Conservation (phyloP, 2,113 vertebrate genomes). For the Axis porcinus region DNA sequence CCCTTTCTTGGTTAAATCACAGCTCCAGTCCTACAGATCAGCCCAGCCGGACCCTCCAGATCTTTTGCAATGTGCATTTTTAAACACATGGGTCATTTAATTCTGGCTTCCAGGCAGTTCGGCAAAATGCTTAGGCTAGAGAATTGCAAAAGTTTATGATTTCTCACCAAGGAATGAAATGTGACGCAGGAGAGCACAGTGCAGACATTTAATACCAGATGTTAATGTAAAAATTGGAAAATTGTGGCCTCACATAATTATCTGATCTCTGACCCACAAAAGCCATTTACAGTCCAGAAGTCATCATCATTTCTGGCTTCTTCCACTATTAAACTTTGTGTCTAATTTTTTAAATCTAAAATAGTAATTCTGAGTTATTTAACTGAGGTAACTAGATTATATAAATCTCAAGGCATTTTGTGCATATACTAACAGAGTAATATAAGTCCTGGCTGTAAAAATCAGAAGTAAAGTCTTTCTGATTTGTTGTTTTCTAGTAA, state of each 20-base stretch:
- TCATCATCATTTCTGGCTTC: background rate
- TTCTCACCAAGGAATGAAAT: conserved; percentile 64
- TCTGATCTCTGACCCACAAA: conserved; percentile 14
- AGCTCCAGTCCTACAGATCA: conserved; percentile 43
- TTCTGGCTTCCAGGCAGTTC: conserved; percentile 60
- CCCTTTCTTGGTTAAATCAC: conserved; percentile 42
- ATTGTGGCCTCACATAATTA: background rate
- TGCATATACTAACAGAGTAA: background rate
- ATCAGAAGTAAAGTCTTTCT: background rate
- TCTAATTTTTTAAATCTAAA: background rate
- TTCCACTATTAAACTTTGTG: background rate
- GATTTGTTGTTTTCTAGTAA: background rate
- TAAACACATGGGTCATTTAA: conserved; percentile 56
- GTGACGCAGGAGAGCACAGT: conserved; percentile 57
- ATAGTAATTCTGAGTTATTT: background rate
- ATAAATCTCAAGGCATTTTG: background rate
- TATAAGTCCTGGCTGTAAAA: background rate
- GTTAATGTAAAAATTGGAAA: conserved; percentile 61
- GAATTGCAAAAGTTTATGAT: conserved; percentile 72
- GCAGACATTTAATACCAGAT: conserved; percentile 63
- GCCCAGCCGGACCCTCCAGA: conserved; percentile 13
- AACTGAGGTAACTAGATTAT: background rate
- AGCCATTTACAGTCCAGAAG: background rate
- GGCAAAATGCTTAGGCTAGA: conserved; percentile 24
- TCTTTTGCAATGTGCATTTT: conserved; percentile 71